A percentile compares a stretch with the other conserved stretches of the same genome.
These are phyloP conservation scores for Drosophila jambulina DNA, from an alignment of 1,140 invertebrate species.

Conservation along the genomic window DNA sequence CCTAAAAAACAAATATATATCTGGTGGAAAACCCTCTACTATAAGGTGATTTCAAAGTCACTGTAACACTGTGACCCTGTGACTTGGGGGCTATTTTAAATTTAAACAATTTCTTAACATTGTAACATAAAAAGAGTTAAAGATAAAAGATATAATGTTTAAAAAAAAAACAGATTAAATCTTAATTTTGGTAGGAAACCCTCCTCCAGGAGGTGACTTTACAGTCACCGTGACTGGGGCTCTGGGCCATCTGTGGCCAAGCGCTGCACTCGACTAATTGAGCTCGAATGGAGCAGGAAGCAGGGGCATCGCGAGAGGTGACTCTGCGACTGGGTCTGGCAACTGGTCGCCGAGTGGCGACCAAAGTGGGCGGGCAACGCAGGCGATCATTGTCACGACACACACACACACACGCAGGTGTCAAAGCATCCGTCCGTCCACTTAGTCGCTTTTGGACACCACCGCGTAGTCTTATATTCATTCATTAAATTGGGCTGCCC, in stretches of 20 bases:
- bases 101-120: too few relatives aligned
- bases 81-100: too few relatives aligned
- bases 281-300: slow-evolving; percentile 58
- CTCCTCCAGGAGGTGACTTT: too few relatives aligned
- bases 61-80: too few relatives aligned
- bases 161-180: too few relatives aligned
- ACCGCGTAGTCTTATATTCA: slow-evolving; percentile 45
- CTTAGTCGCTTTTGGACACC: slow-evolving; percentile 39
- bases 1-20: too few relatives aligned
- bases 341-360: not conserved
- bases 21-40: too few relatives aligned
- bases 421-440: slow-evolving; percentile 78
- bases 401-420: slow-evolving; percentile 69
- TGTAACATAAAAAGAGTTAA: too few relatives aligned
- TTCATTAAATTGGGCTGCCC: slow-evolving; percentile 75
- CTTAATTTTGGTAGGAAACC: too few relatives aligned
- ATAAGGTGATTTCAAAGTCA: too few relatives aligned
- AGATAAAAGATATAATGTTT: too few relatives aligned
- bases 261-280: slow-evolving; percentile 63
- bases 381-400: slow-evolving; percentile 78
- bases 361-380: slow-evolving; percentile 68
- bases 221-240: not conserved
- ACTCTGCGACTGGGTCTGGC: not conserved
- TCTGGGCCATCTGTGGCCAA: slow-evolving; percentile 2
- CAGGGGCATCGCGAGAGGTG: slow-evolving; percentile 21